Conservation (phyloP, 2,113 vertebrate genomes). For the Megaceryle torquata region DNA sequence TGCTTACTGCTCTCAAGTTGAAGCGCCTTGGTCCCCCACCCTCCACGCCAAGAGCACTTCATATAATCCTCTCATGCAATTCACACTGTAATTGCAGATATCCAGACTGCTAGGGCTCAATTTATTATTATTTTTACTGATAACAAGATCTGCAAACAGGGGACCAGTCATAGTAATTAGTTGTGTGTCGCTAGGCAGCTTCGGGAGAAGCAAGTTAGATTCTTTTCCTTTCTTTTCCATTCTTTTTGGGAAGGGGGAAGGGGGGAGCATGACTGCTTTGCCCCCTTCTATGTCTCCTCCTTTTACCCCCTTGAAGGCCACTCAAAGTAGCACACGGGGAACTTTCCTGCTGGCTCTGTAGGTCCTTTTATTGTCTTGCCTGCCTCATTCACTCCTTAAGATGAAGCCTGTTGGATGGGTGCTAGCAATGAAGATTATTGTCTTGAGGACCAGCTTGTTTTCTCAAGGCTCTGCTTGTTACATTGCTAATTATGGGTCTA, state of each 20-base stretch:
- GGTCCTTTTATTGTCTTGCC: slow-evolving; percentile 65
- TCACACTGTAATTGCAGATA: slow-evolving; percentile 88
- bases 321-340: slow-evolving; percentile 70
- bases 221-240: slow-evolving; percentile 46
- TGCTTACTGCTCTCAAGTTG: slow-evolving; percentile 79
- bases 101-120: slow-evolving; percentile 74
- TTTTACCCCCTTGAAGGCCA: slow-evolving; percentile 69
- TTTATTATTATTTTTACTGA: slow-evolving; percentile 77
- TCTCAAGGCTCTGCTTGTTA: slow-evolving; percentile 74
- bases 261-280: neutral
- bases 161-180: slow-evolving; percentile 75
- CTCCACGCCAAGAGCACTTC: slow-evolving; percentile 84
- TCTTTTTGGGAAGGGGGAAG: neutral
- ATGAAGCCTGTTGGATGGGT: slow-evolving; percentile 67
- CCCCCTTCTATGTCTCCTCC: slow-evolving; percentile 8
- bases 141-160: slow-evolving; percentile 76
- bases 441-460: slow-evolving; percentile 73
- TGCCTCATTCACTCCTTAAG: slow-evolving; percentile 70
- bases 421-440: slow-evolving; percentile 65
- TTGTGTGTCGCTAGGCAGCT: slow-evolving; percentile 70
- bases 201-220: slow-evolving; percentile 63
- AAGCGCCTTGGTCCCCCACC: slow-evolving; percentile 74
- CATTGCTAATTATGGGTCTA: slow-evolving; percentile 70
- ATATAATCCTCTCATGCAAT: slow-evolving; percentile 88
- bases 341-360: slow-evolving; percentile 67